Evolutionary conservation across 2,888 invertebrate species (phyloP), one percentile per base, ranked within the genome.

Genomic region (Synanthedon vespiformis): DNA sequence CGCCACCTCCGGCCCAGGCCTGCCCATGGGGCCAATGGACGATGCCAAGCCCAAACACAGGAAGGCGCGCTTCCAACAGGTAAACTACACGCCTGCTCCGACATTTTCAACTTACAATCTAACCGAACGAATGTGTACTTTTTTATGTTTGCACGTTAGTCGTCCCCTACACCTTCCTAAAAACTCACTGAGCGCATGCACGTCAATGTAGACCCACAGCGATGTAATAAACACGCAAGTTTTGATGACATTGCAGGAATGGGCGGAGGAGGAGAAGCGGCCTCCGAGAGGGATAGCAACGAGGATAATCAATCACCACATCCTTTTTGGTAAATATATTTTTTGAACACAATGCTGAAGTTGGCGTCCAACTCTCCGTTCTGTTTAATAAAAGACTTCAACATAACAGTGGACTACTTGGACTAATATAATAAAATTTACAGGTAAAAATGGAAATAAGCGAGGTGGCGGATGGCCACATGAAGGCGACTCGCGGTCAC

Each of bases 61-160:
- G 70, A 94, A 94, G 88, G 94, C 94, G 61, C 91, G 95, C 65
- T 94, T 95, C 80, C 94, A 94, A 81, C 94, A 95, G 90, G 93
- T 92, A 77, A 80, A 80, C 34, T 34, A 34, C 34, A 34, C 34
- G 34, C 10, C 34, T 34, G 34, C 34, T 34, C 63, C 53, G 3
- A 44, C 6, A 14, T 5, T 44, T 13, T 44, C n/a, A 13, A 44
- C 11, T 13, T 44, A 44, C 44, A 34, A 34, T 10, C 34, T 34
- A 34, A 34, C 53, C 5, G 13, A 16, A 12, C 52, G 52, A 48
- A 40, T 49, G 52, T 14, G 48, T 16, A 4, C 44, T 27, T 18
- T 34, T 49, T 49, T 34, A 34, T 34, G 34, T 34, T 34, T 34
- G 34, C 34, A 34, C 34, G 34, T 34, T 34, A 34, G 34, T 34